phyloP scores from a whole-genome alignment of 1,140 invertebrate genomes.

The Listronotus bonariensis region DNA sequence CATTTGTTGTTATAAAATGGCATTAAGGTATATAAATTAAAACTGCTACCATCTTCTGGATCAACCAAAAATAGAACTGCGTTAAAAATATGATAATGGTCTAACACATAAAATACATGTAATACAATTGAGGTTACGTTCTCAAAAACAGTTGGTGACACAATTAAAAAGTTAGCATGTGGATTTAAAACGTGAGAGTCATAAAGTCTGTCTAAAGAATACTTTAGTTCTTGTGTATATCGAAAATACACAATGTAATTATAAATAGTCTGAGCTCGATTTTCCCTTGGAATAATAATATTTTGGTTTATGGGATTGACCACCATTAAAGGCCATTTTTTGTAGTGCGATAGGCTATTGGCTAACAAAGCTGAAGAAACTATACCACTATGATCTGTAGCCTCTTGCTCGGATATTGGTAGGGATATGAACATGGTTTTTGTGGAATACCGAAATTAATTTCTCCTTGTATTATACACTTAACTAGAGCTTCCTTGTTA shows the following conservation, averaged over 20 bases:
- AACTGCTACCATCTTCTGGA: constrained; percentile 13
- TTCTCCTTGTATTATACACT: constrained; percentile 1
- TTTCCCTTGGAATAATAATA: not conserved
- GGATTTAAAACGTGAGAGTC: constrained; percentile 31
- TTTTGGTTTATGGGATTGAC: not conserved
- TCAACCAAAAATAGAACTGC: constrained; percentile 24
- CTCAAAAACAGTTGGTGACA: constrained; percentile 25
- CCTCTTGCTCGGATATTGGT: not conserved
- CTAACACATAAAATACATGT: constrained; percentile 24
- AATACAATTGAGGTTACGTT: constrained; percentile 2
- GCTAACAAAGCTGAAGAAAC: not conserved
- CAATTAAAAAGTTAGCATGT: constrained; percentile 40
- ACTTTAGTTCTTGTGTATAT: not conserved
- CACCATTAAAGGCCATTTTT: not conserved
- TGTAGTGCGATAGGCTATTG: not conserved
- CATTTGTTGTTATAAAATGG: constrained; percentile 38
- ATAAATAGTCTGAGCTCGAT: not conserved
- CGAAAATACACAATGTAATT: constrained; percentile 36
- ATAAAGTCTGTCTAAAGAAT: constrained; percentile 10
- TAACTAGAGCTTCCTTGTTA: no score
- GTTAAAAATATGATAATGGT: constrained; percentile 26
- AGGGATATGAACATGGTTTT: constrained; percentile 7
- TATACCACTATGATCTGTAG: not conserved
- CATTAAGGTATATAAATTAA: constrained; percentile 40
- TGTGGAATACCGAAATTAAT: not conserved